phyloP scores from a whole-genome alignment of 2,113 vertebrate genomes.

The Sylvia atricapilla region DNA sequence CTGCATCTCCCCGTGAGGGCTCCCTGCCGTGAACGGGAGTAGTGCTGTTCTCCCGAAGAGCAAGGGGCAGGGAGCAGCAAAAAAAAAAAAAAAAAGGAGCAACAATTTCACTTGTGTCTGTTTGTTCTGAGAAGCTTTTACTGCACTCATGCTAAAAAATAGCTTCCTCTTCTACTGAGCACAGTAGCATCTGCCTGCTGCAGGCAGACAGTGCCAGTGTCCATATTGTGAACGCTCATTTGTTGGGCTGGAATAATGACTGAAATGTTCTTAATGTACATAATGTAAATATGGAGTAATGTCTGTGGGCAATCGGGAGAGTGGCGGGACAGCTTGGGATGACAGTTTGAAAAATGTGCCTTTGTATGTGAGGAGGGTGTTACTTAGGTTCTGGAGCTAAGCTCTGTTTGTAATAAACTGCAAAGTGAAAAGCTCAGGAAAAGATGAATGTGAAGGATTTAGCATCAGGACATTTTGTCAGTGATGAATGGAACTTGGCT shows the following conservation, averaged over 20 bases:
- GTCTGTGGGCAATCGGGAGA: not conserved
- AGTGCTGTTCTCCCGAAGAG: not conserved
- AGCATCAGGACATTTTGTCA: conserved; percentile 6
- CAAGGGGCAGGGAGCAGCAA: not conserved
- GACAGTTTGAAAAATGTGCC: conserved; percentile 4
- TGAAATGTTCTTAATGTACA: not conserved
- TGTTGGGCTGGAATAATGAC: not conserved
- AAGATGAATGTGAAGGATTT: conserved; percentile 11
- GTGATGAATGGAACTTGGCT: conserved; percentile 39
- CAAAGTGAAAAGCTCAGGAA: not conserved
- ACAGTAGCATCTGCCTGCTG: not conserved
- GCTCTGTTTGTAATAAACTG: conserved; percentile 28
- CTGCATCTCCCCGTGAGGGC: not conserved
- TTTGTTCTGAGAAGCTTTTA: not conserved
- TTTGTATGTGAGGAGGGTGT: not conserved
- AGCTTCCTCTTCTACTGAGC: not conserved
- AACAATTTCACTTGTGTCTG: not conserved
- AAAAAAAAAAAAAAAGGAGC: not conserved
- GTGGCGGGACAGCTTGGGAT: not conserved
- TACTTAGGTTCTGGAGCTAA: not conserved
- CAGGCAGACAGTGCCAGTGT: not conserved
- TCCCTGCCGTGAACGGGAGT: fast-evolving
- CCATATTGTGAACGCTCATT: not conserved
- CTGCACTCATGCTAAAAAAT: not conserved
- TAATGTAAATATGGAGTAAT: not conserved